These are phyloP conservation scores for Polypterus senegalus DNA, from an alignment of 2,113 vertebrate species.

Conservation along the genomic window DNA sequence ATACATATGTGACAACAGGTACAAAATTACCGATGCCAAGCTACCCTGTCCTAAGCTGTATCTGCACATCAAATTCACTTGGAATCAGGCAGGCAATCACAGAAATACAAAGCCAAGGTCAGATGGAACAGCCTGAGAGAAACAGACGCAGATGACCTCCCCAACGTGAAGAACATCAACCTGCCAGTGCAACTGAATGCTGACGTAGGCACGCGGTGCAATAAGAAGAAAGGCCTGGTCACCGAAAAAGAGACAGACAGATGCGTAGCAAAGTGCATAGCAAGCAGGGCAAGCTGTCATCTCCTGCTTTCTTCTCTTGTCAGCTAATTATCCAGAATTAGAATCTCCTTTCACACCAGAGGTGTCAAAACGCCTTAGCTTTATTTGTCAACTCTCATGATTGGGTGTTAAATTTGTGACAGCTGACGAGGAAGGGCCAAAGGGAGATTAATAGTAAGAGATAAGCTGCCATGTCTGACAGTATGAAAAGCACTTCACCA, in stretches of 20 bases:
- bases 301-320: slow-evolving; percentile 41
- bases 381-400: slow-evolving; percentile 49
- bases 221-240: too few species aligned
- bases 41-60: too few species aligned
- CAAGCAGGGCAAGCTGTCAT: slow-evolving; percentile 20
- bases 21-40: background rate
- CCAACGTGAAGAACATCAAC: too few species aligned
- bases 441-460: slow-evolving; percentile 56
- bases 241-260: slow-evolving; percentile 10
- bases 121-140: too few species aligned
- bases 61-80: background rate
- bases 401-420: slow-evolving; percentile 59
- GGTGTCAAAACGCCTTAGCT: slow-evolving; percentile 56
- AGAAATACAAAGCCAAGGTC: background rate
- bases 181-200: too few species aligned
- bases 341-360: slow-evolving; percentile 64
- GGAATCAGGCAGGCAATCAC: background rate
- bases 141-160: too few species aligned
- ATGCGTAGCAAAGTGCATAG: slow-evolving; percentile 46
- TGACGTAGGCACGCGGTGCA: too few species aligned
- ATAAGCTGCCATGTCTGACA: slow-evolving; percentile 55
- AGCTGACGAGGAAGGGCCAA: slow-evolving; percentile 47
- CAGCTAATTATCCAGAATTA: slow-evolving; percentile 67
- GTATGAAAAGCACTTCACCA: slow-evolving; percentile 12
- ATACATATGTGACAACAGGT: too few species aligned